Evolutionary conservation across 2,797 vertebrate species (phyloP).

Genomic region (Pseudopleuronectes americanus): DNA sequence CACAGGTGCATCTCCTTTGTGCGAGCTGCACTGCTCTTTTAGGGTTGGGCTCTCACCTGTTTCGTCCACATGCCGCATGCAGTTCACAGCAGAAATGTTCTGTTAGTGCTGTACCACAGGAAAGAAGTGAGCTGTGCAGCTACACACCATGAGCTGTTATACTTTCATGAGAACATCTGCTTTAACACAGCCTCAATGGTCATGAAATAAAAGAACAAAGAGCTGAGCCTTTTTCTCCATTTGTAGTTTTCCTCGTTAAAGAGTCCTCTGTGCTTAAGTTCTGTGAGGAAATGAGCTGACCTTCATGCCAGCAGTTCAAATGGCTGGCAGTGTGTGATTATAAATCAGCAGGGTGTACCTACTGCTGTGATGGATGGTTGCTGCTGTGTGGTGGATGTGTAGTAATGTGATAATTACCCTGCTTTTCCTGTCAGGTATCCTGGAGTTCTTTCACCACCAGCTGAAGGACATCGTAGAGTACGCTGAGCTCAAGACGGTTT

Average conservation of each 20-base stretch:
- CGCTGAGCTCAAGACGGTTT: constrained; percentile 96
- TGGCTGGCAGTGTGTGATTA: too few relatives aligned
- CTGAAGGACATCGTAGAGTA: constrained; percentile 99
- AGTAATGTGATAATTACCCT: neutral
- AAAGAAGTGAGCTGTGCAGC: neutral
- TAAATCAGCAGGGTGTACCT: neutral
- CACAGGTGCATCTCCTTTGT: too few relatives aligned
- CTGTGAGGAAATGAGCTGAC: too few relatives aligned
- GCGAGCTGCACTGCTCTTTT: too few relatives aligned
- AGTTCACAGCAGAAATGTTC: neutral
- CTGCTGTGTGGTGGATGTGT: neutral
- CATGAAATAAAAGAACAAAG: too few relatives aligned
- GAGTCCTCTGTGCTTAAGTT: too few relatives aligned
- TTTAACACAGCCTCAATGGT: too few relatives aligned
- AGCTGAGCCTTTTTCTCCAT: too few relatives aligned
- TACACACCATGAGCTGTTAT: neutral
- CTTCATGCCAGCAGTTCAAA: neutral
- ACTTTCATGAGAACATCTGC: neutral
- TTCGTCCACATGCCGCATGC: too few relatives aligned
- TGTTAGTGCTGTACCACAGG: too few relatives aligned
- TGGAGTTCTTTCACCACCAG: constrained; percentile 99
- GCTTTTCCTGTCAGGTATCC: constrained; percentile 86
- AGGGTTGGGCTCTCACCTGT: too few relatives aligned
- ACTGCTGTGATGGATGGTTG: neutral
- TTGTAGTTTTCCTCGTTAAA: too few relatives aligned